Base-by-base conservation (phyloP, 2,888 invertebrate genomes). In the Dilophus febrilis region DNA sequence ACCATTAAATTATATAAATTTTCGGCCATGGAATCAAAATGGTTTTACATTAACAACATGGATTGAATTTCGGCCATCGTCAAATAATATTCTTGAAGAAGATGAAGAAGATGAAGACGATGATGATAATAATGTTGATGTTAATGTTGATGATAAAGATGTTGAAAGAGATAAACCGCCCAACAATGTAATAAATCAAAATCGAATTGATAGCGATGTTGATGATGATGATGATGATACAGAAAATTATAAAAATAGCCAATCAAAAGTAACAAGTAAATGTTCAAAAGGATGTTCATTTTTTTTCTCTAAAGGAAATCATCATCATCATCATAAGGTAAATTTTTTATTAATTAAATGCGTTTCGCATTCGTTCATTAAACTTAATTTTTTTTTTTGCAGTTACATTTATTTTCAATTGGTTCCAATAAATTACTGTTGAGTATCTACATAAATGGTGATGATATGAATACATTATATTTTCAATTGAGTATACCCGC, bases 341-440 rank as follows among this genome's bases (percentile, higher is more conserved):
- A n/a, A n/a, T n/a, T n/a, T n/a, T n/a, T n/a, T n/a, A n/a, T n/a
- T 13, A 22, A 38, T 27, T 28, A 10, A 22, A 36, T 16, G 16
- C 8, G 11, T 22, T 26, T 14, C 17, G 6, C 27, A 30, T 14
- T n/a, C n/a, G n/a, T n/a, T n/a, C n/a, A n/a, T n/a, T n/a, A n/a
- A n/a, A n/a, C n/a, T n/a, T n/a, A n/a, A n/a, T n/a, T n/a, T n/a
- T n/a, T n/a, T n/a, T 22, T 22, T 22, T 22, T 22, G 8, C 22
- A 58, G 51, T 51, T 53, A 1, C 62, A 63, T 45, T 45, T 63
- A n/a, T 41, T 61, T 4, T 63, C 62, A 2, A 43, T 63, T 41
- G 62, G 62, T 35, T 58, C 56, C 39, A 58, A 57, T 47, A 56
- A 59, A 34, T 55, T 57, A 16, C 51, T 63, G 48, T 43, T 61